phyloP scores from a whole-genome alignment of 2,888 invertebrate genomes.

The Eupithecia centaureata region DNA sequence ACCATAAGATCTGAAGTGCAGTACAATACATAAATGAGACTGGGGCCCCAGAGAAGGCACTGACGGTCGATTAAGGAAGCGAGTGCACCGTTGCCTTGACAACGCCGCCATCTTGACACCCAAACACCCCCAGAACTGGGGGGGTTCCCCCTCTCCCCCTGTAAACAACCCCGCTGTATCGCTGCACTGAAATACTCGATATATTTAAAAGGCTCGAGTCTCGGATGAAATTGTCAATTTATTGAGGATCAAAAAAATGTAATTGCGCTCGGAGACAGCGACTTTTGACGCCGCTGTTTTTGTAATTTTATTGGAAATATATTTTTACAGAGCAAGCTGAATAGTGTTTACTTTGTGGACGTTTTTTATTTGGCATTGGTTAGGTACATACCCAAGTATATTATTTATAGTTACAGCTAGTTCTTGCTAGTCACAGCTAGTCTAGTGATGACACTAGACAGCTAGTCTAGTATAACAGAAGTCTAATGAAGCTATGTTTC shows the following conservation, averaged over 20 bases:
- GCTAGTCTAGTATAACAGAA: no score
- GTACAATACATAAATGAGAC: slow-evolving; percentile 79
- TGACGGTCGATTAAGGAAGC: slow-evolving; percentile 84
- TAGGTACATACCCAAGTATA: not conserved
- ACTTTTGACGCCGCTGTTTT: slow-evolving; percentile 46
- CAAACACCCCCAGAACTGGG: slow-evolving; percentile 48
- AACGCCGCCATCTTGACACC: slow-evolving; percentile 81
- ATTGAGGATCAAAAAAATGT: slow-evolving; percentile 64
- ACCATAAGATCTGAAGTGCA: slow-evolving; percentile 70
- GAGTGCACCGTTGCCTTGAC: slow-evolving; percentile 81
- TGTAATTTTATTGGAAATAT: slow-evolving; percentile 38
- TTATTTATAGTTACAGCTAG: not conserved
- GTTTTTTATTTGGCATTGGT: not conserved
- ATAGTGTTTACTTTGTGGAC: not conserved
- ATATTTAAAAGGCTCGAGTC: slow-evolving; percentile 75
- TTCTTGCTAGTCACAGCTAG: not conserved
- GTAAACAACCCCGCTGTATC: slow-evolving; percentile 81
- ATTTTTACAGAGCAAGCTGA: slow-evolving; percentile 13
- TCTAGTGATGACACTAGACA: not conserved
- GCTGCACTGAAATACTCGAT: slow-evolving; percentile 83
- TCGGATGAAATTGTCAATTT: slow-evolving; percentile 70
- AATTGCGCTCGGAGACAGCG: slow-evolving; percentile 48
- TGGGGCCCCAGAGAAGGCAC: slow-evolving; percentile 66
- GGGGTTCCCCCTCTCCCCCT: slow-evolving; percentile 59
- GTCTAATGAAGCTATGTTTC: not conserved